phyloP scores from a whole-genome alignment of 2,888 invertebrate genomes.

The Erynnis tages region DNA sequence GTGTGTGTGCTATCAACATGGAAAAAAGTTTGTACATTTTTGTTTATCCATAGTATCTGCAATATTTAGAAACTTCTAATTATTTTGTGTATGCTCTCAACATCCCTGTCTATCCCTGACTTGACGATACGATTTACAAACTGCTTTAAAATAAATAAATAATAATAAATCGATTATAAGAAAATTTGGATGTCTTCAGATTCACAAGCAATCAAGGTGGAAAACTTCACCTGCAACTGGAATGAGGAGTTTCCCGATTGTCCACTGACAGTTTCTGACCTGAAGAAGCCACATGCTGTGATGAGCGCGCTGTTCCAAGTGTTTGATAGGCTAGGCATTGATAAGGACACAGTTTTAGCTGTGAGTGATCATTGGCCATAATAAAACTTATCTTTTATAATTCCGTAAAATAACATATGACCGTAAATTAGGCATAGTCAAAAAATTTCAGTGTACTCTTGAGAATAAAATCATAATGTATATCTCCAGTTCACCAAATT shows the following conservation, averaged over 20 bases:
- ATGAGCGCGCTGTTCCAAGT: slow-evolving; percentile 58
- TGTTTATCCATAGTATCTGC: no score
- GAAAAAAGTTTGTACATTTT: not conserved
- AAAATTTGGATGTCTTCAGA: slow-evolving; percentile 21
- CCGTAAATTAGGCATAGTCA: no score
- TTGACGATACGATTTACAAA: no score
- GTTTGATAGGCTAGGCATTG: slow-evolving; percentile 61
- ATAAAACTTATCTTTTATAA: no score
- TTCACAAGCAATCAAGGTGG: slow-evolving; percentile 36
- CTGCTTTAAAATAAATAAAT: not conserved
- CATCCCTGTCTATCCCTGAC: no score
- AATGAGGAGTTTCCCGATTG: slow-evolving; percentile 56
- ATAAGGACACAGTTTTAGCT: slow-evolving; percentile 48
- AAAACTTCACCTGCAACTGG: slow-evolving; percentile 58
- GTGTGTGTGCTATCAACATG: no score
- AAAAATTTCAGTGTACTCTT: no score
- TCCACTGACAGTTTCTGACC: slow-evolving; percentile 47
- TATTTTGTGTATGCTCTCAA: no score
- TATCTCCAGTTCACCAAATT: no score
- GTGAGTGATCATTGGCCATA: not conserved
- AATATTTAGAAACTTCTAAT: no score
- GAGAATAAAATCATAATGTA: no score
- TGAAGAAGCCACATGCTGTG: slow-evolving; percentile 61
- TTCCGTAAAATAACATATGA: no score
- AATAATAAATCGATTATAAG: not conserved